Base-by-base conservation (phyloP, 2,888 invertebrate species). In the Pharmacophagus antenor region DNA sequence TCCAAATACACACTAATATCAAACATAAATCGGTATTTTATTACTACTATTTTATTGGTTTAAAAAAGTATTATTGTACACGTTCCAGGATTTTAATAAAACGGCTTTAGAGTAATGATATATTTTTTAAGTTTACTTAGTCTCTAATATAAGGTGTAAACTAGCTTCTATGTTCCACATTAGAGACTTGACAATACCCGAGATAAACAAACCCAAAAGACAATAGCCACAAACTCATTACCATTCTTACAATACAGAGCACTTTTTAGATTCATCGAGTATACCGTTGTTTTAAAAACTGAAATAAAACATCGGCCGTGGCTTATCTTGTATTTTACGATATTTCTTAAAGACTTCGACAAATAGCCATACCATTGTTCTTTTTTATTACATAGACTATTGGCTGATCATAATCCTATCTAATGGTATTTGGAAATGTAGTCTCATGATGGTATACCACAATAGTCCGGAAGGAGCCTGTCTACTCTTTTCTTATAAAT, bases 151-250 rank as follows among this genome's bases (percentile, higher is more conserved):
- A 37, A 37, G 15, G n/a, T 6, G 6, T 37, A 37, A n/a, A n/a
- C n/a, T 37, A n/a, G n/a, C 37, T 37, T 37, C n/a, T 37, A 37
- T 37, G n/a, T n/a, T 37, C 6, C 37, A 37, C 37, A 37, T 37
- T n/a, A n/a, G n/a, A 37, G n/a, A 37, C 6, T 37, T 37, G n/a
- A n/a, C 5, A 37, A n/a, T n/a, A n/a, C 37, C 37, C 15, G n/a
- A n/a, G n/a, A n/a, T n/a, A n/a, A n/a, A n/a, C n/a, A n/a, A 10
- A 49, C n/a, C 23, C 27, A 27, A 5, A 10, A 10, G 6, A 27
- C 27, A 27, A 10, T 27, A 27, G 10, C 27, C 17, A 20, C 20
- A 20, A 10, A n/a, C 20, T 44, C 10, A n/a, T 8, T 44, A 18
- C 12, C 18, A 44, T 44, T 37, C 37, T 37, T n/a, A 15, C 15